A percentile compares a stretch with the other conserved stretches of the same genome.
Evolutionary conservation across 2,113 vertebrate genomes (phyloP).

Genomic region (Azemiops feae): DNA sequence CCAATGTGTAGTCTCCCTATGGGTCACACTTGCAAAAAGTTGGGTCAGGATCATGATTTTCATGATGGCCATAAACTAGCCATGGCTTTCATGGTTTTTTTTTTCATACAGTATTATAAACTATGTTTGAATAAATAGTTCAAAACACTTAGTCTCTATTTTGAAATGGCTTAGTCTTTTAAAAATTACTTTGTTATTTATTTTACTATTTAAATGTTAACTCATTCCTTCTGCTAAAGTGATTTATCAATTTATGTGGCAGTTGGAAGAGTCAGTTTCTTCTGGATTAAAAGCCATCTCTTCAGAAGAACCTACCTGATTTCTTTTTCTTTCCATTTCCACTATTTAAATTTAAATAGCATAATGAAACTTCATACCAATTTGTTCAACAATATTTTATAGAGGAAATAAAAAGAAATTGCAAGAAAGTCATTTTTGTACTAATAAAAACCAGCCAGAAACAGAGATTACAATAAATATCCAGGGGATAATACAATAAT

Average conservation of each 20-base stretch:
- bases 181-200: background rate
- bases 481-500: background rate
- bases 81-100: constrained; percentile 12
- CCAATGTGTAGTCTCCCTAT: background rate
- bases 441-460: background rate
- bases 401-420: background rate
- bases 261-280: background rate
- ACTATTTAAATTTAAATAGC: background rate
- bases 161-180: background rate
- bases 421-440: background rate
- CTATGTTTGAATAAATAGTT: background rate
- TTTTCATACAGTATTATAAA: background rate
- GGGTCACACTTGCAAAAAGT: background rate
- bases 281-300: background rate
- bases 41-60: background rate
- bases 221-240: background rate
- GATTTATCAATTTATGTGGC: background rate
- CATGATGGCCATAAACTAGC: background rate
- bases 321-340: background rate
- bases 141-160: accelerated
- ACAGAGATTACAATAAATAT: background rate
- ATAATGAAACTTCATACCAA: background rate
- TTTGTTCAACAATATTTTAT: background rate
- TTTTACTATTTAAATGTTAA: background rate
- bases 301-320: background rate